Evolutionary conservation across 1,140 invertebrate genomes (phyloP).

Genomic region (Drosophila persimilis): DNA sequence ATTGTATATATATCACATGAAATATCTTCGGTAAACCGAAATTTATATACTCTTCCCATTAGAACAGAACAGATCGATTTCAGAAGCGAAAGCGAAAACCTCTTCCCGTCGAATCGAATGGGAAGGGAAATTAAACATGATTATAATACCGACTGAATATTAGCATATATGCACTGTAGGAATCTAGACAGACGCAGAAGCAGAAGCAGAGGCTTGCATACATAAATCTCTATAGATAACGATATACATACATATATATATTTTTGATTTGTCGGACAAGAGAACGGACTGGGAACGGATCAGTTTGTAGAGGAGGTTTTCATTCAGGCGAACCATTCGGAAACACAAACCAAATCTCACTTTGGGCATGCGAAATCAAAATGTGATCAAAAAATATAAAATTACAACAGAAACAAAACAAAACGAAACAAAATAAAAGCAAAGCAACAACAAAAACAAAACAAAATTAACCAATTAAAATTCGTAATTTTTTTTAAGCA

Average conservation of each 20-base stretch:
- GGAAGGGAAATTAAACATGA: conserved; percentile 22
- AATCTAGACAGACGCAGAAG: conserved; percentile 37
- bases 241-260: conserved; percentile 47
- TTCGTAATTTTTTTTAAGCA: conserved; percentile 70
- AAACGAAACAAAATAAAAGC: conserved; percentile 29
- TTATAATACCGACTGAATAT: conserved; percentile 76
- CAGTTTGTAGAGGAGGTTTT: conserved; percentile 42
- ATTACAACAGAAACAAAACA: conserved; percentile 49
- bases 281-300: conserved; percentile 26
- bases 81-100: conserved; percentile 18
- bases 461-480: conserved; percentile 29
- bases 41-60: conserved; percentile 52
- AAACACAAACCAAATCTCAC: conserved; percentile 70
- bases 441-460: conserved; percentile 24
- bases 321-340: conserved; percentile 77
- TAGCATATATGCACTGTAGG: conserved; percentile 45
- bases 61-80: conserved; percentile 32
- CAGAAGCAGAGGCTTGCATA: conserved; percentile 45
- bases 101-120: conserved; percentile 11
- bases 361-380: conserved; percentile 80
- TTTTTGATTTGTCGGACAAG: conserved; percentile 50
- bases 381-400: conserved; percentile 73
- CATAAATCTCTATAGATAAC: conserved; percentile 52
- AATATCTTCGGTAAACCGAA: conserved; percentile 38
- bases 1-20: conserved; percentile 41